Evolutionary conservation across 2,888 invertebrate species (phyloP), one percentile per base, ranked within the genome.

Genomic region (Eudemis profundana): DNA sequence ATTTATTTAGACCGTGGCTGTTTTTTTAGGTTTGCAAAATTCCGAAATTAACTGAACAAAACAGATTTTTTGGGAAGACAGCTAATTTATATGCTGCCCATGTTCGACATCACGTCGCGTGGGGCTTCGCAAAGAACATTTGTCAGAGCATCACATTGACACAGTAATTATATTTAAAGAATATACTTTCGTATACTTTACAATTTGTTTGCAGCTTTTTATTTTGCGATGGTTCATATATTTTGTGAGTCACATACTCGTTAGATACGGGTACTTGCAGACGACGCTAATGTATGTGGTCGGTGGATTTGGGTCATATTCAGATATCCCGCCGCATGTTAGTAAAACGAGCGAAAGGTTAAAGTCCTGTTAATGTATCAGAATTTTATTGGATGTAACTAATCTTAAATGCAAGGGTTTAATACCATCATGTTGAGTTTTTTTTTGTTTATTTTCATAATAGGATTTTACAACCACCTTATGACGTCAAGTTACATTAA

Each of bases 41-140:
- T 27, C 14, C 27, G 19, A 62, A 47, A 54, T 47, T 27, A 64
- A 21, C 21, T 42, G 4, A 29, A 21, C 50, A 42, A 57, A 61
- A 50, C 49, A 54, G 54, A 33, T 57, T 64, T 62, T 61, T 64
- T 64, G 15, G 15, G 7, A 36, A 21, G 29, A 38, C 42, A 40
- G 47, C 81, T 83, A 81, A 83, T 87, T 84, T 84, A 83, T 81
- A 86, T 87, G 83, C 82, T 78, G 79, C 73, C 81, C 80, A 78
- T 76, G 81, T 81, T 77, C 78, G 76, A 78, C 81, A 80, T 80
- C 79, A 82, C 78, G 81, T 82, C 76, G 75, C 78, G 74, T 77
- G 78, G 77, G 79, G 81, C 81, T 82, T 78, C 81, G 81, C 79
- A 81, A 83, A 87, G 80, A 84, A 86, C 85, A 87, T 88, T 87